Base-by-base conservation (phyloP, 2,888 invertebrate species). In the Thera obeliscata region DNA sequence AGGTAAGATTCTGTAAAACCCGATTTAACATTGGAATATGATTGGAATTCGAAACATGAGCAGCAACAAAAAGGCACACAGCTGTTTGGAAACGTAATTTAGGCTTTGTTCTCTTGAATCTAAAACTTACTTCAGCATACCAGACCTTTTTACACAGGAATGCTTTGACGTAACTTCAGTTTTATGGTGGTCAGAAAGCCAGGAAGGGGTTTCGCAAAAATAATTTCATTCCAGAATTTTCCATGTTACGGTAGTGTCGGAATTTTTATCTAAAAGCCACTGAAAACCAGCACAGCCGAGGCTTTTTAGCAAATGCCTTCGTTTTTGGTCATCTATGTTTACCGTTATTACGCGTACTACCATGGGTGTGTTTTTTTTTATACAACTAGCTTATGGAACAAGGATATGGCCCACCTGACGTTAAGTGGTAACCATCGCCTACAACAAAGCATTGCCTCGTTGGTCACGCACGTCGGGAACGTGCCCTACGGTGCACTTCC, bases 91-190 rank as follows among this genome's bases (percentile, higher is more conserved):
- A 22, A 12, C 6, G 41, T 38, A 41, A 50, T 22, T 50, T 59
- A 12, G 22, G 5, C 59, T 9, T 38, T 59, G 12, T 41, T 5
- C 7, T 41, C 35, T 22, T 4, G 1, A 6, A 12, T 12, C 7
- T 36, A 38, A 50, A 59, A 49, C 38, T 59, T 22, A 59, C 49
- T 49, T 59, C 5, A 11, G 60, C 38, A 6, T 41, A 38, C 9
- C 2, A 22, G 0, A 41, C 22, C 2, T 8, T 11, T 60, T 6
- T 2, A 9, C 22, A 41, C n/a, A 60, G 38, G 22, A 60, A 52
- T 52, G 56, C 41, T 60, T 6, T 60, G 9, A 60, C 8, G 41
- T 59, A 59, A 49, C 36, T 50, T 8, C 38, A 59, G 38, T 41
- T 60, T 60, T 33, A 2, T 52, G 8, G 49, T 3, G 22, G 41